Evolutionary conservation across 2,888 invertebrate species (phyloP), one percentile per base, ranked within the genome.

Genomic region (Eupithecia vulgata): DNA sequence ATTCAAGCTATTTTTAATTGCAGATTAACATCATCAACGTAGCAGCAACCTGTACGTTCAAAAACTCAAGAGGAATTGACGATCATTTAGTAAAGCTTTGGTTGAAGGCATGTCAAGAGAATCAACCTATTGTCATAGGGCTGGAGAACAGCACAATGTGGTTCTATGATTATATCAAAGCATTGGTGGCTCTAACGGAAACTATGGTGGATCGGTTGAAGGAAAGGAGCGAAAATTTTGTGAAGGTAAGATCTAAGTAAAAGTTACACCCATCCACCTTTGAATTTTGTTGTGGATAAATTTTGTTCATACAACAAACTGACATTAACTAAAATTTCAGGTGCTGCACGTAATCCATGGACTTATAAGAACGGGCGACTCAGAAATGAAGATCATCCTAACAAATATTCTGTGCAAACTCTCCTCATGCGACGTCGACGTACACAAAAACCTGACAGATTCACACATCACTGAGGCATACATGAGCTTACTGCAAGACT

Each of bases 21-120:
- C 85, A 93, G 93, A 84, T 85, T 68, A 83, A 85, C 71, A 25
- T 82, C n/a, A 84, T 88, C 30, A 84, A 85, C 66, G 72, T 91
- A 17, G 83, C 87, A 35, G 82, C 90, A 25, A 89, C 90, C 1
- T 91, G 90, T 81, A 77, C 82, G 1, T 82, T 85, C 34, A 75
- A 76, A 7, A 82, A 80, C 59, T 76, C 81, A 2, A 82, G 85
- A 35, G 76, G 79, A 42, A 77, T 89, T n/a, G 85, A 87, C 52
- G 82, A 82, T 0, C 79, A 76, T 7, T 17, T 91, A 5, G 71
- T 88, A 0, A 80, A 79, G 42, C 81, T 84, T 3, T 93, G 93
- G 94, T 72, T 74, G 17, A 87, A 82, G 70, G 82, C 81, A 1
- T 93, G 93, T 66, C 87, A 87, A 0, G 81, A 83, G 37, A 81